These are phyloP conservation scores for Heliocidaris tuberculata DNA, from an alignment of 35 echinoderm and acorn worm species.

Conservation along the genomic window DNA sequence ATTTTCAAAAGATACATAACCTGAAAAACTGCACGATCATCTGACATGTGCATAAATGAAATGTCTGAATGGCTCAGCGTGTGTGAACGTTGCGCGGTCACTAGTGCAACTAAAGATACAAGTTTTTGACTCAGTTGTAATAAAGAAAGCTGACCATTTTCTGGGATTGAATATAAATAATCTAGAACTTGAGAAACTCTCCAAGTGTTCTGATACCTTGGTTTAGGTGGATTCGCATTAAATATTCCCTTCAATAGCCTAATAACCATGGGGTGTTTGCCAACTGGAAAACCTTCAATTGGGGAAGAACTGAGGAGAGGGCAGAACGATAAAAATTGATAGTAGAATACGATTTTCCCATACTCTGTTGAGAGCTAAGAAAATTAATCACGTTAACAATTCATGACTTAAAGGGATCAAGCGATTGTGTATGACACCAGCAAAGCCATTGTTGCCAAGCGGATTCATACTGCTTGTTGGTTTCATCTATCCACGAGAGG, in stretches of 20 bases:
- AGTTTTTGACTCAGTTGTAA: no score
- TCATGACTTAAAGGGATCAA: neutral
- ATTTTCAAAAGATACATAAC: no score
- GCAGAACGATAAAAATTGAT: neutral
- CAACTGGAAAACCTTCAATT: neutral
- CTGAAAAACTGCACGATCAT: no score
- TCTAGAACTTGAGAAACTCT: no score
- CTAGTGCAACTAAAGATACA: no score
- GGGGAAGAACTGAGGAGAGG: neutral
- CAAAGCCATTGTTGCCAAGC: neutral
- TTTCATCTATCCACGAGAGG: neutral
- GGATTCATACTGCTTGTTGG: neutral
- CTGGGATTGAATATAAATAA: no score
- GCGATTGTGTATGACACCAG: slow-evolving; percentile 7
- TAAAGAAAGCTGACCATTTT: no score
- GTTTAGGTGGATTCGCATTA: neutral
- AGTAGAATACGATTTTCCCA: slow-evolving; percentile 32
- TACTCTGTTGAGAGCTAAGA: neutral
- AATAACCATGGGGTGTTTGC: neutral
- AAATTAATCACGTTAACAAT: neutral
- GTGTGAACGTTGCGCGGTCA: no score
- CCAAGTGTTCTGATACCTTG: no score
- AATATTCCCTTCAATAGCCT: neutral
- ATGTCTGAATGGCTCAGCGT: no score
- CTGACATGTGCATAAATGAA: no score